These are phyloP conservation scores for Diglossa cyanea DNA, from an alignment of 2,797 vertebrate species.

Conservation along the genomic window DNA sequence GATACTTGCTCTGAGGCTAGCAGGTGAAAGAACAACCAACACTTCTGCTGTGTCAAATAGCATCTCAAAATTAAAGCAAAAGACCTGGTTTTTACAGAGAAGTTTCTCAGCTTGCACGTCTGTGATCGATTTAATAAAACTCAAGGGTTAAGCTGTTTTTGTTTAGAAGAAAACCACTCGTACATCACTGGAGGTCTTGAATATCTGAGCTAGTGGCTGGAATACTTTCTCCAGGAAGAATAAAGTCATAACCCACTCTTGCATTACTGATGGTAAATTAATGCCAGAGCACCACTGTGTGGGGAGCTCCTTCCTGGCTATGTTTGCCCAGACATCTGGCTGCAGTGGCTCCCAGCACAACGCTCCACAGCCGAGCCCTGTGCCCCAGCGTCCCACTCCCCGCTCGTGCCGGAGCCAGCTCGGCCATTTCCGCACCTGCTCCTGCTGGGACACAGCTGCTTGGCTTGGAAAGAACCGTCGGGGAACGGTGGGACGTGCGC, in stretches of 20 bases:
- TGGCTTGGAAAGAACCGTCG: not conserved
- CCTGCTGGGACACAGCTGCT: slow-evolving; percentile 64
- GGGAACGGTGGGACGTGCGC: not conserved
- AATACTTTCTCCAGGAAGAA: slow-evolving; percentile 17
- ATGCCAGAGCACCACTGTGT: slow-evolving; percentile 50
- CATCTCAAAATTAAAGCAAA: not conserved
- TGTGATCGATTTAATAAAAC: not conserved
- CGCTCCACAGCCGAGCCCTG: not conserved
- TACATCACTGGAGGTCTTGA: not conserved
- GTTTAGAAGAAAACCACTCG: not conserved
- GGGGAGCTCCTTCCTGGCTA: slow-evolving; percentile 17
- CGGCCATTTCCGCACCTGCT: slow-evolving; percentile 51
- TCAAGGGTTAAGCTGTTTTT: not conserved
- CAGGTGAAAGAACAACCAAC: not conserved
- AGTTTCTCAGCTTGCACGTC: not conserved
- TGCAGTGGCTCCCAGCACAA: slow-evolving; percentile 18
- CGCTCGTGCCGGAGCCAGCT: not conserved
- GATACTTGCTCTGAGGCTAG: not conserved
- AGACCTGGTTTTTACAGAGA: not conserved
- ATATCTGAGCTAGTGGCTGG: not conserved
- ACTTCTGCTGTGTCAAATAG: not conserved
- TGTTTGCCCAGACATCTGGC: slow-evolving; percentile 48
- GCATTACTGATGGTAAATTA: slow-evolving; percentile 43
- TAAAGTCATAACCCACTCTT: slow-evolving; percentile 30
- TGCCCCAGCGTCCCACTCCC: not conserved